phyloP scores from a whole-genome alignment of 2,888 invertebrate species.

The Polydrusus tereticollis region DNA sequence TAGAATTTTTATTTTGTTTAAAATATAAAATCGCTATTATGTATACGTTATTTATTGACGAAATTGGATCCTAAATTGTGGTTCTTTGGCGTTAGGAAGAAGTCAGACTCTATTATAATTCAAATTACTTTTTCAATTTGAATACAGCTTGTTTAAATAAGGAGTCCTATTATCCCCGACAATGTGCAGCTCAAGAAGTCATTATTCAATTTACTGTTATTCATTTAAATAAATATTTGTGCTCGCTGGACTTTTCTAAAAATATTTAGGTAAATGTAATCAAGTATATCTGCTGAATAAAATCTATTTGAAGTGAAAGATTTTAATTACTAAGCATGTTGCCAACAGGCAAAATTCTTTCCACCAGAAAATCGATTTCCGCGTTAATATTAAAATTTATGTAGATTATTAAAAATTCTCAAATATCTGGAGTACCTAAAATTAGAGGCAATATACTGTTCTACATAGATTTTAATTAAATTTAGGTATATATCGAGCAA shows the following conservation, averaged over 20 bases:
- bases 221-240: constrained; percentile 10
- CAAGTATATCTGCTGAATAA: too few relatives aligned
- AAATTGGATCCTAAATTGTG: not conserved
- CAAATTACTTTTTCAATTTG: not conserved
- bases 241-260: not conserved
- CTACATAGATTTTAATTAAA: too few relatives aligned
- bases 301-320: too few relatives aligned
- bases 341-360: too few relatives aligned
- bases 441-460: too few relatives aligned
- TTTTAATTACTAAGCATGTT: too few relatives aligned
- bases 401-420: too few relatives aligned
- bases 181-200: not conserved
- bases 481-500: too few relatives aligned
- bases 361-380: too few relatives aligned
- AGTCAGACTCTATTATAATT: not conserved
- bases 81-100: not conserved
- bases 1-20: not conserved
- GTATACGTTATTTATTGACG: not conserved
- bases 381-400: too few relatives aligned
- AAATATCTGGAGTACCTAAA: too few relatives aligned
- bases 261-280: not conserved
- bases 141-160: constrained; percentile 4
- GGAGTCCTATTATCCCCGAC: not conserved
- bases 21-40: constrained; percentile 7
- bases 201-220: constrained; percentile 17